Conservation (phyloP, 2,797 vertebrate genomes). For the Diglossa cyanea region DNA sequence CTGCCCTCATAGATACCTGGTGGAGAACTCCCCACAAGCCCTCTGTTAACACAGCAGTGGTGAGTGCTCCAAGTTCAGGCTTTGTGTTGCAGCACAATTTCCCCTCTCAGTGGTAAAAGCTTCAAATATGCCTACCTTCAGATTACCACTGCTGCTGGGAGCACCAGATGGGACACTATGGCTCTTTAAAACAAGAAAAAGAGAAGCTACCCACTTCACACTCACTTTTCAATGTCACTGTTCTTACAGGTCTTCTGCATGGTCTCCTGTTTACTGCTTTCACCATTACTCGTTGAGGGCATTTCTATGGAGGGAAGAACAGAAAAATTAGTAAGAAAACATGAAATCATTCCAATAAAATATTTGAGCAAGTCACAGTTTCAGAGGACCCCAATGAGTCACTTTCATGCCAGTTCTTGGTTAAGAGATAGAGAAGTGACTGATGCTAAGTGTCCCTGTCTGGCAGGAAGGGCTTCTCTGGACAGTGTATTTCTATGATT, state of each 20-base stretch:
- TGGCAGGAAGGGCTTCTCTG: neutral
- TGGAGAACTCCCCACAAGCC: neutral
- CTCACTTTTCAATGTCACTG: constrained; percentile 97
- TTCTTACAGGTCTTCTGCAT: constrained; percentile 89
- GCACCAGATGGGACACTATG: neutral
- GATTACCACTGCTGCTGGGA: neutral
- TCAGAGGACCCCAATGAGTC: neutral
- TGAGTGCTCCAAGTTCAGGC: neutral
- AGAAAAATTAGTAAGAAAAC: neutral
- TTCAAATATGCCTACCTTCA: neutral
- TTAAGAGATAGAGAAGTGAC: neutral
- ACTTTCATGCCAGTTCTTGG: neutral
- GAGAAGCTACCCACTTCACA: constrained; percentile 16
- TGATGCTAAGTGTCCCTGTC: neutral
- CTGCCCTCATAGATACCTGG: rapidly evolving
- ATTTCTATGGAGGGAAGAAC: constrained; percentile 83
- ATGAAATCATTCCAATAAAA: neutral
- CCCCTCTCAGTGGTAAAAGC: neutral
- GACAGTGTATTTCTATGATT: neutral
- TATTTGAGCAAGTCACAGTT: neutral
- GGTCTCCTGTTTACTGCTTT: constrained; percentile 93
- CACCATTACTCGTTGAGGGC: constrained; percentile 98
- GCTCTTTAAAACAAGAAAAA: neutral
- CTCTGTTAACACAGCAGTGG: neutral
- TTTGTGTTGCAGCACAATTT: neutral